A percentile compares a stretch with the other conserved stretches of the same genome.
Conservation (phyloP, 2,888 invertebrate genomes). For the Drosophila cyrtoloma region DNA sequence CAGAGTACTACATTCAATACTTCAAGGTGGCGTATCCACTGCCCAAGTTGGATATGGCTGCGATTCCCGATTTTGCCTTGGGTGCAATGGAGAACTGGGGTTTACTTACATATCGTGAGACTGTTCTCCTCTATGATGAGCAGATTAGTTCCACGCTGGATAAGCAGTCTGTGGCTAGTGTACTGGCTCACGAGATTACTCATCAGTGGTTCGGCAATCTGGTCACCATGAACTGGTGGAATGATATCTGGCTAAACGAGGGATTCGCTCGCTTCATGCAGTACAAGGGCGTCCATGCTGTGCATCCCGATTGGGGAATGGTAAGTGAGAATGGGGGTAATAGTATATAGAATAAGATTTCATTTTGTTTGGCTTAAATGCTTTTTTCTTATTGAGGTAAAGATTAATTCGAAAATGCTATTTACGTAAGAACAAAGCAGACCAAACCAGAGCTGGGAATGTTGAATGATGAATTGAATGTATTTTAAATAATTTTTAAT, state of each 20-base stretch:
- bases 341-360: neutral
- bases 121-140: constrained; percentile 91
- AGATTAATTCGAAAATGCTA: neutral
- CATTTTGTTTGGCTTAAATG: neutral
- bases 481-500: too few species aligned
- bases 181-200: constrained; percentile 96
- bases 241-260: constrained; percentile 96
- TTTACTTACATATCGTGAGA: constrained; percentile 95
- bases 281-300: constrained; percentile 90
- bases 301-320: constrained; percentile 92
- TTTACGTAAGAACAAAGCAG: too few species aligned
- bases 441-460: too few species aligned
- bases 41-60: constrained; percentile 89
- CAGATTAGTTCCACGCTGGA: constrained; percentile 90
- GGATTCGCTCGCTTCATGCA: constrained; percentile 96
- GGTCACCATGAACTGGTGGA: constrained; percentile 97
- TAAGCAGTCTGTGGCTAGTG: constrained; percentile 91
- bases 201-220: constrained; percentile 97
- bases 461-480: too few species aligned
- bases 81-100: constrained; percentile 99
- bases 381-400: neutral
- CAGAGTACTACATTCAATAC: constrained; percentile 93
- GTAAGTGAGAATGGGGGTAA: constrained; percentile 84
- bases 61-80: constrained; percentile 83
- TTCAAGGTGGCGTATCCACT: constrained; percentile 94